Base-by-base conservation (phyloP, 1,140 invertebrate species). In the Philopotamus ludificatus region DNA sequence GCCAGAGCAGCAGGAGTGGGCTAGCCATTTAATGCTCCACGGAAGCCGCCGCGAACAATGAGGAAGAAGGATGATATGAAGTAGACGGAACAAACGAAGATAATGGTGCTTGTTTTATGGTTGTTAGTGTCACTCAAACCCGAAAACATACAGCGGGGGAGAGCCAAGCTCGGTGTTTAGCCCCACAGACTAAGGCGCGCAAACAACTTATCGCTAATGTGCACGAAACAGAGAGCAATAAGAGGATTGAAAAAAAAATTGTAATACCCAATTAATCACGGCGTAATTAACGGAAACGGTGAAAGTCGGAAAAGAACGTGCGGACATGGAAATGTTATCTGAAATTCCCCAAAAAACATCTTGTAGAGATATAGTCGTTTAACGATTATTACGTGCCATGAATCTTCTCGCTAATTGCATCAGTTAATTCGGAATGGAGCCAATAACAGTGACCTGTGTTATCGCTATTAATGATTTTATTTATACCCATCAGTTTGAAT, bases 81-180 rank as follows among this genome's bases (percentile, higher is more conserved):
- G 57, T 26, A 44, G 57, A 44, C 42, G n/a, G 57, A 60, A 21
- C 3, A 41, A 44, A 20, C 44, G 44, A 16, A 47, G 44, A 60
- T 60, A 60, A 60, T 60, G 57, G 57, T 25, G 57, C 57, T 60
- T 47, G 57, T 60, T 60, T 60, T 60, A 60, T 60, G 42, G 57
- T 60, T 60, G 57, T 60, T 60, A 60, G 57, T 60, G 57, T 60
- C 57, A 60, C 57, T 60, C 57, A 60, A n/a, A 16, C 22, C 8
- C 21, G 21, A 26, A 23, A 50, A 50, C 15, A 20, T 10, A 50
- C 15, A 18, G 18, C 18, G 15, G 18, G 21, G 18, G 21, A 26
- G 8, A 54, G 18, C 44, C 10, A 16, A 20, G 44, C 8, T 16
- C 10, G 44, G 44, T 34, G 4, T 34, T 34, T 34, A 45, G 44